Evolutionary conservation across 2,888 invertebrate genomes (phyloP).

Genomic region (Muschampia plurimacula): DNA sequence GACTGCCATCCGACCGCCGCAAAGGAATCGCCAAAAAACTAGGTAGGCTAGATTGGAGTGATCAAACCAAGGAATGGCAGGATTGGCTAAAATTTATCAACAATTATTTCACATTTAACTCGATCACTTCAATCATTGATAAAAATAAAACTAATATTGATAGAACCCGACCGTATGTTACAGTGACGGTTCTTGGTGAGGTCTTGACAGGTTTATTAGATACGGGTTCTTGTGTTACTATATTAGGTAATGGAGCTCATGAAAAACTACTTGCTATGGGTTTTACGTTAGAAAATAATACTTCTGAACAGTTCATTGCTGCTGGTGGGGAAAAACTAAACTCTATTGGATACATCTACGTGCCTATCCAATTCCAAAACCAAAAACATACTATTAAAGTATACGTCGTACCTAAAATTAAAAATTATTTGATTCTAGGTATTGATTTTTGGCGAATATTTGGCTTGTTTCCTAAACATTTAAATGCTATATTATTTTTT

Average conservation of each 20-base stretch:
- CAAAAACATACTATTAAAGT: constrained; percentile 2
- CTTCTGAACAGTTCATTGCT: neutral
- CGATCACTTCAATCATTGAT: constrained; percentile 42
- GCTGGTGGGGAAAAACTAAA: constrained; percentile 1
- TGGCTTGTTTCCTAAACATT: neutral
- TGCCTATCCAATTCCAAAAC: neutral
- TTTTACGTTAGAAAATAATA: neutral
- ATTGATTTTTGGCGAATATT: constrained; percentile 4
- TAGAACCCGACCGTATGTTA: constrained; percentile 41
- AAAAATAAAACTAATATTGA: constrained; percentile 30
- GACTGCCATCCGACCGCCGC: neutral
- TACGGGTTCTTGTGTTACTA: constrained; percentile 44
- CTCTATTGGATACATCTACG: neutral
- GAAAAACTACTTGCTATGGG: neutral
- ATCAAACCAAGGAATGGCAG: constrained; percentile 30
- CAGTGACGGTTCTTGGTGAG: constrained; percentile 26
- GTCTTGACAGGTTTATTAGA: neutral
- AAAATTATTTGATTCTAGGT: neutral
- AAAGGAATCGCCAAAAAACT: neutral
- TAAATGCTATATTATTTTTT: neutral
- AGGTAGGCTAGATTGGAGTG: constrained; percentile 18
- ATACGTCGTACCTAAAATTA: neutral
- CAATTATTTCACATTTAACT: constrained; percentile 27
- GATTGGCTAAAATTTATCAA: constrained; percentile 40
- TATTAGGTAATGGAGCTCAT: constrained; percentile 44